Evolutionary conservation across 2,113 vertebrate genomes (phyloP).

Genomic region (Dasypus novemcinctus): DNA sequence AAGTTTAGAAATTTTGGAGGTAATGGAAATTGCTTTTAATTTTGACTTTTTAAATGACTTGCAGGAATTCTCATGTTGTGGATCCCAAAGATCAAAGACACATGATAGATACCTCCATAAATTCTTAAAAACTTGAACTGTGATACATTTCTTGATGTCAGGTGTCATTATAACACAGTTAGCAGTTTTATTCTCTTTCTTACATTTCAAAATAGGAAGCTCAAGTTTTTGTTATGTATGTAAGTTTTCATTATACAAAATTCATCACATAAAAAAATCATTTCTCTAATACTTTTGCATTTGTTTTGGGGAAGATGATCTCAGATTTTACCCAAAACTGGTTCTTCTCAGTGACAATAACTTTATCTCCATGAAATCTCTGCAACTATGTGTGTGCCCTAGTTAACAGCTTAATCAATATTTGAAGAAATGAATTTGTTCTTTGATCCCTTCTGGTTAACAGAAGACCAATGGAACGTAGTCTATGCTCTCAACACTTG

Average conservation of each 20-base stretch:
- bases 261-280: not conserved
- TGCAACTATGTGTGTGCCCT: not conserved
- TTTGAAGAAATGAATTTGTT: not conserved
- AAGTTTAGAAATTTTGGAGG: not conserved
- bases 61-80: not conserved
- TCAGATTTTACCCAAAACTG: not conserved
- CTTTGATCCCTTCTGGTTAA: not conserved
- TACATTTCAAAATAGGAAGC: not conserved
- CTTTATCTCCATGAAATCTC: not conserved
- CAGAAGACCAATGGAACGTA: not conserved
- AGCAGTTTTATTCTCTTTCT: not conserved
- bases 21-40: not conserved
- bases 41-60: not conserved
- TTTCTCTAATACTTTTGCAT: not conserved
- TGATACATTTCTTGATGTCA: not conserved
- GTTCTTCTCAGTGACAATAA: not conserved
- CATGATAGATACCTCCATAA: not conserved
- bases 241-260: not conserved
- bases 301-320: not conserved
- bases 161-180: not conserved
- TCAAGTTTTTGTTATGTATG: not conserved
- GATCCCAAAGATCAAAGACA: not conserved
- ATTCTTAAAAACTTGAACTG: not conserved
- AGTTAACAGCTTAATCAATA: not conserved
- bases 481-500: not conserved